These are phyloP conservation scores for Hypocryptadius cinnamomeus DNA, from an alignment of 2,113 vertebrate genomes.

Conservation along the genomic window DNA sequence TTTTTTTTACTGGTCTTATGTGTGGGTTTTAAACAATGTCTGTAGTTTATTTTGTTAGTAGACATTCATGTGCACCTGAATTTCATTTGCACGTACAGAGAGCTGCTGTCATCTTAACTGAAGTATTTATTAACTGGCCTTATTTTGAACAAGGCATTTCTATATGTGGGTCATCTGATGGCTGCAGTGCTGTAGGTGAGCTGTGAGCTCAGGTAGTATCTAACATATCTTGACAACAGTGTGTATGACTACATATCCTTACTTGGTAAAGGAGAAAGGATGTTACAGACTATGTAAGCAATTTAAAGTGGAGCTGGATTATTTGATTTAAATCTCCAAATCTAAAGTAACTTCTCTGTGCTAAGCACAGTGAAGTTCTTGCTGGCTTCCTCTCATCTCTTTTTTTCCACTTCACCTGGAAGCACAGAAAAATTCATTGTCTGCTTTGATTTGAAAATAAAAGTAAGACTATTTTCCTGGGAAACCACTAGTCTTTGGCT, in stretches of 20 bases:
- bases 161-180: background rate
- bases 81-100: rapidly evolving
- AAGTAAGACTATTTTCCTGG: background rate
- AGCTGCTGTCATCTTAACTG: background rate
- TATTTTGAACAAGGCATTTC: background rate
- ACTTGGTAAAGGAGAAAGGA: background rate
- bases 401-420: background rate
- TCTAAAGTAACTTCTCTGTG: background rate
- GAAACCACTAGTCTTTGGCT: background rate
- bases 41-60: background rate
- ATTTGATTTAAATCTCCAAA: background rate
- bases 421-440: background rate
- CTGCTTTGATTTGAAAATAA: background rate
- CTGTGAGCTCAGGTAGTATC: background rate
- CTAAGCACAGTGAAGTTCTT: background rate
- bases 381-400: background rate
- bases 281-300: background rate
- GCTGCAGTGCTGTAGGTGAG: background rate
- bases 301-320: background rate
- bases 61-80: background rate
- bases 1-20: background rate
- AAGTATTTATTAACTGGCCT: background rate
- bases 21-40: background rate
- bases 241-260: background rate
- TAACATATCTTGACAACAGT: background rate